A percentile compares a stretch with the other conserved stretches of the same genome.
Evolutionary conservation across 2,888 invertebrate species (phyloP).

Genomic region (Pilophorus perplexus): DNA sequence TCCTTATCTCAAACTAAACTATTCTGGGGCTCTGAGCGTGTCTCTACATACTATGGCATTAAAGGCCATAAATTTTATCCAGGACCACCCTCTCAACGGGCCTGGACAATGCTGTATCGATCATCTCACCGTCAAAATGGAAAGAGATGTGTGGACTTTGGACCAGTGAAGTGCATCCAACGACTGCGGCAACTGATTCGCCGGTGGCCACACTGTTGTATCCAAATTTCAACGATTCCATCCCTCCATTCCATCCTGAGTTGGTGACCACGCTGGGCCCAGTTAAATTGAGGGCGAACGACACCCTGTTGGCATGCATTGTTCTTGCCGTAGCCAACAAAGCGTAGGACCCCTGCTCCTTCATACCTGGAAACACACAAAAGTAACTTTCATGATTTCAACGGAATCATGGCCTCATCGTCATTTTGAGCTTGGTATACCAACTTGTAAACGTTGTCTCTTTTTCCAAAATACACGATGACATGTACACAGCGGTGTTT

Average conservation of each 20-base stretch:
- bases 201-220: slow-evolving; percentile 52
- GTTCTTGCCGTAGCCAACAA: slow-evolving; percentile 59
- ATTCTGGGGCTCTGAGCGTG: no score
- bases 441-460: no score
- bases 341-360: not conserved
- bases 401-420: no score
- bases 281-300: slow-evolving; percentile 61
- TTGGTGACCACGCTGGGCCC: slow-evolving; percentile 62
- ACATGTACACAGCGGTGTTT: slow-evolving; percentile 54
- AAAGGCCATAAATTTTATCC: no score
- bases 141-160: slow-evolving; percentile 76
- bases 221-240: slow-evolving; percentile 60
- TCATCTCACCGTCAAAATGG: slow-evolving; percentile 72
- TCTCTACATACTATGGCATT: no score
- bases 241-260: slow-evolving; percentile 65
- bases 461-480: slow-evolving; percentile 55
- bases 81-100: no score
- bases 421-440: no score
- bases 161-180: slow-evolving; percentile 59
- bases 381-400: no score
- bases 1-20: no score
- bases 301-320: slow-evolving; percentile 63
- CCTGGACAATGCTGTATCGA: no score
- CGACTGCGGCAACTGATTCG: slow-evolving; percentile 59
- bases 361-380: no score